Base-by-base conservation (phyloP, 2,888 invertebrate genomes). In the Idaea aversata region DNA sequence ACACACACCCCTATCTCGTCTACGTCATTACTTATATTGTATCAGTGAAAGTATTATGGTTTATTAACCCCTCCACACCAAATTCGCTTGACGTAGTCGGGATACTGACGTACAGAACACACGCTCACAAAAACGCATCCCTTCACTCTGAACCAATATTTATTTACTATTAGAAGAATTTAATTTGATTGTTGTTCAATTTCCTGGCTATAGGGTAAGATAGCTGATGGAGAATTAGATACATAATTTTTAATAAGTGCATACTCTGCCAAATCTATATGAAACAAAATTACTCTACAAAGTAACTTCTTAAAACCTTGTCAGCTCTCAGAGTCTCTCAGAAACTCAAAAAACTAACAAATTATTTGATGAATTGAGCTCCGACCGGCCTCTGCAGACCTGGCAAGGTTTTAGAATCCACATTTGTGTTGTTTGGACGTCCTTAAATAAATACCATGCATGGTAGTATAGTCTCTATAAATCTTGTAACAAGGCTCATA, bases 1-100 rank as follows among this genome's bases (percentile, higher is more conserved):
- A n/a, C 72, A 63, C 67, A 59, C 61, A 57, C 47, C 57, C 58
- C 15, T 25, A 25, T 25, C 25, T 25, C 25, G 25, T 25, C 25
- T 25, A 25, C 25, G 25, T 25, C 25, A 25, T 25, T 1, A 25
- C 25, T 25, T 3, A 25, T 25, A 25, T 25, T 25, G 25, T 25
- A 25, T 25, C 25, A 25, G 25, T 25, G 3, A 25, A 25, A 25
- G 25, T 25, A 25, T 25, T 25, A 25, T 25, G 25, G 25, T 25
- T 25, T 25, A 25, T 25, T 3, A 25, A 25, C 25, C 25, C 25
- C 25, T 25, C 3, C 61, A 15, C 57, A 58, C 58, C 58, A 5
- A n/a, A 58, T 1, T 15, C 58, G 15, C 58, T 10, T 15, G 13
- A 58, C 6, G 58, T 13, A 58, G 13, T 58, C 58, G 15, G 34